Evolutionary conservation across 2,113 vertebrate genomes (phyloP).

Genomic region (Alligator sinensis): DNA sequence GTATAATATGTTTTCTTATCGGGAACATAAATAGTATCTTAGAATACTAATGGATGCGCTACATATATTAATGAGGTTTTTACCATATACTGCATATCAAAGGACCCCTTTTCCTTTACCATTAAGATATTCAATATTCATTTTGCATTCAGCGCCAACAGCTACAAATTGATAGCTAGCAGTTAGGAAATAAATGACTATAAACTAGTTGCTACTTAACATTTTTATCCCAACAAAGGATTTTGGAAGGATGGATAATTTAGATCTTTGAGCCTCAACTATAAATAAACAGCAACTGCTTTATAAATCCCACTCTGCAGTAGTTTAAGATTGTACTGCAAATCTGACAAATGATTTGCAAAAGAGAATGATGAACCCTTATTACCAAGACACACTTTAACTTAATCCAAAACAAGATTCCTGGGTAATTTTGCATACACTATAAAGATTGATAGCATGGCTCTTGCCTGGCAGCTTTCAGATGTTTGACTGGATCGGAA

Average conservation of each 20-base stretch:
- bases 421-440: constrained; percentile 69
- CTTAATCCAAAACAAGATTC: constrained; percentile 81
- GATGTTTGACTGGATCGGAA: constrained; percentile 72
- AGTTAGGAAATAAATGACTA: constrained; percentile 72
- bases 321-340: constrained; percentile 56
- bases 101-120: constrained; percentile 54
- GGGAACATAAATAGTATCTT: constrained; percentile 48
- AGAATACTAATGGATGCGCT: constrained; percentile 36
- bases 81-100: constrained; percentile 19
- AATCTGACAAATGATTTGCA: constrained; percentile 78
- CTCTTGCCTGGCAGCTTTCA: constrained; percentile 75
- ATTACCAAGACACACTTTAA: constrained; percentile 78
- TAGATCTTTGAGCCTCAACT: constrained; percentile 65
- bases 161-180: constrained; percentile 62
- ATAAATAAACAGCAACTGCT: constrained; percentile 67
- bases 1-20: constrained; percentile 59
- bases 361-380: constrained; percentile 78
- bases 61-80: constrained; percentile 40
- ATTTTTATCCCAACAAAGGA: constrained; percentile 63
- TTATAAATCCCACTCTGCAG: constrained; percentile 64
- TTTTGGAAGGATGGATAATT: constrained; percentile 66
- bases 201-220: constrained; percentile 65
- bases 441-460: constrained; percentile 69
- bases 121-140: constrained; percentile 71
- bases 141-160: constrained; percentile 67